Conservation (phyloP, 2,888 invertebrate species). For the Nephrotoma guestfalica region DNA sequence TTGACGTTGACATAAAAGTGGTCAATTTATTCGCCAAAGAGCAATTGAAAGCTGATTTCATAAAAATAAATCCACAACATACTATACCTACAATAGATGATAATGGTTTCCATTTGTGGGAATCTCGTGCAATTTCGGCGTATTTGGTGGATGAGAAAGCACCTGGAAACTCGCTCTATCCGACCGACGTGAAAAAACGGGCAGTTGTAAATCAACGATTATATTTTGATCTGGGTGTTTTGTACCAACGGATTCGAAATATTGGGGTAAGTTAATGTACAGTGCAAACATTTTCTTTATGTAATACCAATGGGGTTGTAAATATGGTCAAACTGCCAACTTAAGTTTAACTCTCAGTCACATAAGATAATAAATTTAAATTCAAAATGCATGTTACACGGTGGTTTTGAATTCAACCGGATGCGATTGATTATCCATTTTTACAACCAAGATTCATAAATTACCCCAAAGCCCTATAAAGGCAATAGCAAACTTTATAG, state of each 20-base stretch:
- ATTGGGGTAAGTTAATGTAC: constrained; percentile 37
- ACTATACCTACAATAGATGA: constrained; percentile 53
- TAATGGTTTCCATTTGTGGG: constrained; percentile 49
- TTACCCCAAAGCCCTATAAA: no score
- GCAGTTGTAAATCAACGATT: constrained; percentile 46
- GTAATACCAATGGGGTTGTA: no score
- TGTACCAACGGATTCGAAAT: constrained; percentile 46
- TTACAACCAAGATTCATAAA: no score
- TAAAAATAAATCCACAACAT: constrained; percentile 50
- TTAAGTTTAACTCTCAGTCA: no score
- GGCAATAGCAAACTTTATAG: no score
- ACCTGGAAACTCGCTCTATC: constrained; percentile 40
- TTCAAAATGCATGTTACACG: no score
- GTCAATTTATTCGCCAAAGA: constrained; percentile 43
- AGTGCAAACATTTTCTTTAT: neutral
- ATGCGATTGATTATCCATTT: no score
- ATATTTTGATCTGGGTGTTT: constrained; percentile 44
- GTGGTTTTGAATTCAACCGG: no score
- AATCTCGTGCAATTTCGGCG: constrained; percentile 47
- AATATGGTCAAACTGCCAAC: no score
- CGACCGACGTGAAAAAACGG: constrained; percentile 38
- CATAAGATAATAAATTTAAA: no score
- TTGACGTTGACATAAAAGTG: constrained; percentile 38
- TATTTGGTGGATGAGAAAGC: constrained; percentile 44
- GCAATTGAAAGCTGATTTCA: constrained; percentile 40